phyloP scores from a whole-genome alignment of 2,113 vertebrate species.

The Sula dactylatra region DNA sequence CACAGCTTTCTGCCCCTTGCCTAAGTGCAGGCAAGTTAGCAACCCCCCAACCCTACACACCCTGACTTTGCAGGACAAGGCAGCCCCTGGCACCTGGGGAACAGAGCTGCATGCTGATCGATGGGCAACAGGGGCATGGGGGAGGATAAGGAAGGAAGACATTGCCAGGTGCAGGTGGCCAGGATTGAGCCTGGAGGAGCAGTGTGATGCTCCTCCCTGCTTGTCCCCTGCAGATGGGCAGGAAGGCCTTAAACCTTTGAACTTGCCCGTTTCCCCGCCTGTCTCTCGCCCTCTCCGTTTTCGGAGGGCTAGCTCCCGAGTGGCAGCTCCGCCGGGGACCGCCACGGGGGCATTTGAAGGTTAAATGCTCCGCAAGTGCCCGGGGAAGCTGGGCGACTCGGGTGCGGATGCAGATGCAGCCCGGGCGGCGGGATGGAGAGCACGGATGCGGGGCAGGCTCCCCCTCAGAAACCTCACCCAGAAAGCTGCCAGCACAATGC shows the following conservation, averaged over 20 bases:
- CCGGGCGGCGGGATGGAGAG: neutral
- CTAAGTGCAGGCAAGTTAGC: neutral
- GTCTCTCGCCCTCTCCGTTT: neutral
- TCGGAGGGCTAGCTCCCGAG: neutral
- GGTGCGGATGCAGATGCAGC: neutral
- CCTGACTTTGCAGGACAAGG: neutral
- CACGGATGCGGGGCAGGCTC: neutral
- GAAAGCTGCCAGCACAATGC: neutral
- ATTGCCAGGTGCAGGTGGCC: neutral
- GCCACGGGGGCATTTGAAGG: conserved; percentile 55
- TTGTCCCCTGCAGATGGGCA: neutral
- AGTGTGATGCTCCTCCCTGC: neutral
- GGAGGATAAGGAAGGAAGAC: neutral
- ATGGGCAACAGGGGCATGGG: rapidly evolving
- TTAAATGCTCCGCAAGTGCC: neutral
- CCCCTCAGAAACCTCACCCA: neutral
- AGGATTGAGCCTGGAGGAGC: neutral
- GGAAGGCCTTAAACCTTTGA: neutral
- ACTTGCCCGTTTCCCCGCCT: neutral
- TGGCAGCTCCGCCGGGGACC: neutral
- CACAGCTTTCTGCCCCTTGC: neutral
- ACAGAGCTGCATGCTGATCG: neutral
- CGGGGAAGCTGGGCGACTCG: neutral
- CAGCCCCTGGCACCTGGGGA: neutral
- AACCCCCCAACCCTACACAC: neutral